Conservation (phyloP, 2,888 invertebrate genomes). For the Callyntrura guangdongensis region DNA sequence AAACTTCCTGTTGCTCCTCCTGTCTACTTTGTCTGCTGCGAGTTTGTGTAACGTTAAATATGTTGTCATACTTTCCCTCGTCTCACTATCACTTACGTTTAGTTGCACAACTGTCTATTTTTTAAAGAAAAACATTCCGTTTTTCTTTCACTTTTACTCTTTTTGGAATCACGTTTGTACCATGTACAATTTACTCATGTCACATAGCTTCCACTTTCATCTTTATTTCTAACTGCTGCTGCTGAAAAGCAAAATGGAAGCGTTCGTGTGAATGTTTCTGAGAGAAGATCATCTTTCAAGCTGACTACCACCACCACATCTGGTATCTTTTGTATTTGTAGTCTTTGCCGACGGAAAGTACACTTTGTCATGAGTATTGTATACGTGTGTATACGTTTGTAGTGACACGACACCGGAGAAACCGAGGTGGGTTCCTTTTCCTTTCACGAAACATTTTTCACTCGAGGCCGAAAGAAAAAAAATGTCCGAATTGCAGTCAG, state of each 20-base stretch:
- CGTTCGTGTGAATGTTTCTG: constrained; percentile 74
- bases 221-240: constrained; percentile 49
- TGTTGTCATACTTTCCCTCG: constrained; percentile 58
- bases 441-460: constrained; percentile 63
- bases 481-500: constrained; percentile 22
- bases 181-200: constrained; percentile 72
- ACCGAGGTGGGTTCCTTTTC: constrained; percentile 71
- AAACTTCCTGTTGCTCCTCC: constrained; percentile 78
- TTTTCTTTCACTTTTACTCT: constrained; percentile 34
- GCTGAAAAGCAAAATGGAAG: constrained; percentile 57
- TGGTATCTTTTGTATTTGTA: constrained; percentile 55
- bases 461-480: constrained; percentile 25
- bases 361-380: constrained; percentile 20
- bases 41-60: constrained; percentile 61
- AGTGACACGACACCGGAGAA: constrained; percentile 75
- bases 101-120: constrained; percentile 18
- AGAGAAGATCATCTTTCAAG: constrained; percentile 77
- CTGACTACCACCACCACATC: constrained; percentile 68
- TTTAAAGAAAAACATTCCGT: constrained; percentile 14
- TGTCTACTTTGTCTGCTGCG: constrained; percentile 49
- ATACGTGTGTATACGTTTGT: constrained; percentile 22
- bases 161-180: constrained; percentile 65
- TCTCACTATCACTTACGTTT: not conserved
- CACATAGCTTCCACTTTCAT: constrained; percentile 65
- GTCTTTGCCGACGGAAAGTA: constrained; percentile 31